Evolutionary conservation across 2,113 vertebrate species (phyloP).

Genomic region (Excalfactoria chinensis): DNA sequence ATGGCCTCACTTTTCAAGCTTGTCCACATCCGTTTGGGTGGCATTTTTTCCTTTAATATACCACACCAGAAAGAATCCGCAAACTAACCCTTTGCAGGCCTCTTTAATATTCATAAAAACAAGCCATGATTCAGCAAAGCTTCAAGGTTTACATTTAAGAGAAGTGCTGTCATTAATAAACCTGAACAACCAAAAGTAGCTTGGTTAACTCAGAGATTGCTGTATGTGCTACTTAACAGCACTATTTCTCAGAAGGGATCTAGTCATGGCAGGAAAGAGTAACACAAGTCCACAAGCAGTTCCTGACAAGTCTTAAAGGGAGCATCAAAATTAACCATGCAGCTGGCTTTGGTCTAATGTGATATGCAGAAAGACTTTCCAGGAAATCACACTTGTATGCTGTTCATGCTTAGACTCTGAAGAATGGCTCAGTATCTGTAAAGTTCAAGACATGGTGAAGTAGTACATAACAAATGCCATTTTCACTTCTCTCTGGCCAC

Average conservation of each 20-base stretch:
- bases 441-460: background rate
- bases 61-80: background rate
- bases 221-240: background rate
- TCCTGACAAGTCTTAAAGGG: background rate
- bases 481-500: background rate
- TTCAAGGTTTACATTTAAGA: background rate
- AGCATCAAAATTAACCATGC: background rate
- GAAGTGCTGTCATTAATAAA: background rate
- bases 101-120: background rate
- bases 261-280: background rate
- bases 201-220: background rate
- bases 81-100: background rate
- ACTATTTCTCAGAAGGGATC: background rate
- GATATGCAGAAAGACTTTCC: background rate
- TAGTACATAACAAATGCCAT: rapidly evolving
- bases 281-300: background rate
- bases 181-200: background rate
- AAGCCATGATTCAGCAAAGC: background rate
- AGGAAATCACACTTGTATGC: background rate
- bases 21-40: too few relatives aligned
- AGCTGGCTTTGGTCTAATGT: background rate
- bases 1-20: too few relatives aligned
- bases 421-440: background rate
- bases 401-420: background rate
- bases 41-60: background rate